phyloP scores from a whole-genome alignment of 1,140 invertebrate genomes.

The Condylostylus longicornis region DNA sequence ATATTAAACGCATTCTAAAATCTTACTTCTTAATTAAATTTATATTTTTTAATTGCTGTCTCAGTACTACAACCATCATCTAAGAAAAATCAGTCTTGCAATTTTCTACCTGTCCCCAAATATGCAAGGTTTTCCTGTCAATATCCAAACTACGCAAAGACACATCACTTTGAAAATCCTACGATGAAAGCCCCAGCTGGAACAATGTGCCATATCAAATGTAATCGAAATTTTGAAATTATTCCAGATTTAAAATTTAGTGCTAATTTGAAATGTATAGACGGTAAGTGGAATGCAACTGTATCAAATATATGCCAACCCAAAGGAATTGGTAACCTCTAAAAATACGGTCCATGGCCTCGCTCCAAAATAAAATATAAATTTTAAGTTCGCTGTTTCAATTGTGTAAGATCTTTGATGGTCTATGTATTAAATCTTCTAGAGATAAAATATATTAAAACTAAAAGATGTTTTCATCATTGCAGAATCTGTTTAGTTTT shows the following conservation, averaged over 20 bases:
- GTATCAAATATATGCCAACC: slow-evolving; percentile 22
- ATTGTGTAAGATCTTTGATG: no score
- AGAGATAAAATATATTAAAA: no score
- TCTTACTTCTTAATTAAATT: background rate
- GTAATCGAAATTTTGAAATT: background rate
- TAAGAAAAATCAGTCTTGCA: background rate
- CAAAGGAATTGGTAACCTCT: no score
- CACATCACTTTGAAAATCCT: slow-evolving; percentile 1
- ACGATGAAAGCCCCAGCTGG: background rate
- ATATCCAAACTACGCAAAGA: background rate
- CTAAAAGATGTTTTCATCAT: no score
- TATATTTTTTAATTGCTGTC: background rate
- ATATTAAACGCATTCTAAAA: background rate
- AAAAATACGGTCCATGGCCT: no score
- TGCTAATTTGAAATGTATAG: background rate
- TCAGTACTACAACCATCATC: no score
- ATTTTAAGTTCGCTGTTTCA: background rate
- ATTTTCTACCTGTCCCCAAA: background rate
- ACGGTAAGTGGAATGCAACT: slow-evolving; percentile 2
- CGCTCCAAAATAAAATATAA: background rate
- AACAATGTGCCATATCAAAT: background rate
- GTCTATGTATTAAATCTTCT: no score
- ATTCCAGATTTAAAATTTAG: background rate
- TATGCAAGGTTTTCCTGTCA: slow-evolving; percentile 1
- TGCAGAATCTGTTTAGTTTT: no score